These are phyloP conservation scores for Trichosurus vulpecula DNA, from an alignment of 2,797 vertebrate species.

Conservation along the genomic window DNA sequence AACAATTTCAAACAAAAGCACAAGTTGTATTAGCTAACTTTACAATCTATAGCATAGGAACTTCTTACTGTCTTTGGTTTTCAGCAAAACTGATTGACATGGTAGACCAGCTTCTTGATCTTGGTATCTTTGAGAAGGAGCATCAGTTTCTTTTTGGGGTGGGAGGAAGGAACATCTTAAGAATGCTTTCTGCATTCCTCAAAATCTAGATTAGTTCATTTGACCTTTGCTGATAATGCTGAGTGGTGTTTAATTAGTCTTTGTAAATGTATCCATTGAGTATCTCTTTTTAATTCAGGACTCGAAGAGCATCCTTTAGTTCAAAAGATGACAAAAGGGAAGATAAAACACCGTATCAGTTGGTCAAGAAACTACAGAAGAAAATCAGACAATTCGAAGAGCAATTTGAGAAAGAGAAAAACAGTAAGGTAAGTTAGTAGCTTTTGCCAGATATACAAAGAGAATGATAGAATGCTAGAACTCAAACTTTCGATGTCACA, in stretches of 20 bases:
- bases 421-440: conserved; percentile 90
- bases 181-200: background rate
- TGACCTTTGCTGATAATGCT: background rate
- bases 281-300: conserved; percentile 83
- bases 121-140: background rate
- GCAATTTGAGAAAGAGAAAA: conserved; percentile 97
- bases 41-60: background rate
- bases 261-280: conserved; percentile 34
- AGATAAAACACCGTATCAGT: conserved; percentile 93
- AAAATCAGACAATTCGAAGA: conserved; percentile 99
- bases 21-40: conserved; percentile 26
- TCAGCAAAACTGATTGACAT: conserved; percentile 47
- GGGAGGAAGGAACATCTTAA: background rate
- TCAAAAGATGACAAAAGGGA: conserved; percentile 93
- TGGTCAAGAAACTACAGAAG: conserved; percentile 98
- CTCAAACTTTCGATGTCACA: background rate
- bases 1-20: conserved; percentile 9
- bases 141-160: too few relatives aligned
- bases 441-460: background rate
- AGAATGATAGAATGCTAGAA: background rate
- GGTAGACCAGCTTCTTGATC: conserved; percentile 36
- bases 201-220: background rate
- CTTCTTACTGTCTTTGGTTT: background rate
- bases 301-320: conserved; percentile 93
- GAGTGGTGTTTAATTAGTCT: background rate